Percentiles rank a stretch among this genome's conserved stretches.
These are phyloP conservation scores for Danionella dracula DNA, from an alignment of 2,797 vertebrate species.

Conservation along the genomic window DNA sequence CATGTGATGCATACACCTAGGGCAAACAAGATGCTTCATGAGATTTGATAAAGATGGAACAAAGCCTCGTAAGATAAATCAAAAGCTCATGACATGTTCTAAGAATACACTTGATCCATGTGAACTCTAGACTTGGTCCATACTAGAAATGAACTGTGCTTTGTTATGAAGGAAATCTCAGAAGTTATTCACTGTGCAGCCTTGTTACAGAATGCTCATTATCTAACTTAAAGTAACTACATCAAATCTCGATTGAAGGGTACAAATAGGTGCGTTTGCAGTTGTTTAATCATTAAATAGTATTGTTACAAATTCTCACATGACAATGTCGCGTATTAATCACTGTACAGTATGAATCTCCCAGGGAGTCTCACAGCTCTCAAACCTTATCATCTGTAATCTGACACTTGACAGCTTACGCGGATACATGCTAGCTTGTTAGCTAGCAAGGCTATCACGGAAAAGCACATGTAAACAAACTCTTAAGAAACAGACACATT, in stretches of 20 bases:
- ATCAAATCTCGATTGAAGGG: no score
- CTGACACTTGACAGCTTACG: constrained; percentile 19
- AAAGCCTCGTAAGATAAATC: neutral
- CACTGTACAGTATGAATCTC: neutral
- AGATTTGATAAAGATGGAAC: neutral
- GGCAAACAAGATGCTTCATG: neutral
- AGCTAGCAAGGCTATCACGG: constrained; percentile 26
- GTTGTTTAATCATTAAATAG: neutral
- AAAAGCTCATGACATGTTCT: neutral
- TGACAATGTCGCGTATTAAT: neutral
- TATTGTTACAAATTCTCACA: neutral
- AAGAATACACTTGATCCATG: neutral
- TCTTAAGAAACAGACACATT: neutral
- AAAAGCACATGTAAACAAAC: constrained; percentile 3
- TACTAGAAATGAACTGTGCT: no score
- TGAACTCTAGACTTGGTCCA: neutral
- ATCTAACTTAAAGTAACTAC: no score
- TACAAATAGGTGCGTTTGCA: no score
- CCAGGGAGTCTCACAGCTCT: constrained; percentile 10
- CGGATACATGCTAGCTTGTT: constrained; percentile 10
- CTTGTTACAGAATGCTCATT: no score
- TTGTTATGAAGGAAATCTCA: no score
- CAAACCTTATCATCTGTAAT: constrained; percentile 7
- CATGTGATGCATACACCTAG: neutral
- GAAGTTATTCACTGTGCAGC: no score